phyloP scores from a whole-genome alignment of 2,113 vertebrate genomes.

The Actinemys pallida region DNA sequence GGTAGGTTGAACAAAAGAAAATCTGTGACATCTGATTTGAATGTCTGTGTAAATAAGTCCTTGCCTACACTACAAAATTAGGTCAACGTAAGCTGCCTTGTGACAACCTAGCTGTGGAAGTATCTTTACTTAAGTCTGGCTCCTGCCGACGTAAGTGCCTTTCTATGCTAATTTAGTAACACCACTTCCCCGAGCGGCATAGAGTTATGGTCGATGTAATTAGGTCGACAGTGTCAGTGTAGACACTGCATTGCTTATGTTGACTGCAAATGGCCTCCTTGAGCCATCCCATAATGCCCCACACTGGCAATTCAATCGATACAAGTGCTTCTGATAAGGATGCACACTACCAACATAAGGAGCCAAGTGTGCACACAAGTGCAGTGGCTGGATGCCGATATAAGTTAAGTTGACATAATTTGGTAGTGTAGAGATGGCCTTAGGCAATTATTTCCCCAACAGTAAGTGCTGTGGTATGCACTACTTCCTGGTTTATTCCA shows the following conservation, averaged over 20 bases:
- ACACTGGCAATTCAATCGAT: neutral
- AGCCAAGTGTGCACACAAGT: neutral
- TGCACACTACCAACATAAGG: no score
- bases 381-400: neutral
- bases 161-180: neutral
- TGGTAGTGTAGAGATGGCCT: neutral
- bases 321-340: neutral
- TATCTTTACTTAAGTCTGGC: neutral
- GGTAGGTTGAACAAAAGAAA: neutral
- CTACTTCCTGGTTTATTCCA: neutral
- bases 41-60: neutral
- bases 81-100: neutral
- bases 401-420: neutral
- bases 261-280: no score
- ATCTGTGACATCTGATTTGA: rapidly evolving
- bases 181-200: neutral
- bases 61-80: neutral
- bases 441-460: neutral
- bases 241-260: neutral
- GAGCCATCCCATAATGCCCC: no score
- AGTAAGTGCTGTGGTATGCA: neutral
- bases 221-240: neutral
- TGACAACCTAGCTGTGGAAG: neutral
- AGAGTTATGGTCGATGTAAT: neutral
- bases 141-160: neutral